These are phyloP conservation scores for Meganola albula DNA, from an alignment of 2,888 invertebrate genomes.

Conservation along the genomic window DNA sequence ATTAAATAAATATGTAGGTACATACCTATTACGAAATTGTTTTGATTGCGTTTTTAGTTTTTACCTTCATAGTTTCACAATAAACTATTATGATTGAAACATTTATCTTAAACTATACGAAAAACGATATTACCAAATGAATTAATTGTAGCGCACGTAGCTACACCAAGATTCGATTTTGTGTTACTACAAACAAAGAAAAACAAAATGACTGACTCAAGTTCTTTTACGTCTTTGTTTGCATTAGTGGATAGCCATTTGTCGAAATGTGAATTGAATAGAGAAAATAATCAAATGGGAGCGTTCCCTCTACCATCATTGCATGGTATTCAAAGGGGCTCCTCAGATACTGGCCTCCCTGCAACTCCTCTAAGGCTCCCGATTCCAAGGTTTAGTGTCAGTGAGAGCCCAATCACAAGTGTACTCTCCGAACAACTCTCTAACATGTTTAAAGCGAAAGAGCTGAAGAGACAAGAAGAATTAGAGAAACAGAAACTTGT, in stretches of 20 bases:
- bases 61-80: too few relatives aligned
- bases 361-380: slow-evolving; percentile 40
- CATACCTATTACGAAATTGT: too few relatives aligned
- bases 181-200: slow-evolving; percentile 12
- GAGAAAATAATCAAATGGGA: slow-evolving; percentile 19
- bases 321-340: slow-evolving; percentile 15
- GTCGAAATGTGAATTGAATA: slow-evolving; percentile 48
- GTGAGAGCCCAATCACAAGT: slow-evolving; percentile 24
- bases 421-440: slow-evolving; percentile 40
- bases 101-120: too few relatives aligned
- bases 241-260: slow-evolving; percentile 60
- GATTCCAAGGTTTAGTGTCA: slow-evolving; percentile 39
- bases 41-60: too few relatives aligned
- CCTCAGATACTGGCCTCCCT: slow-evolving; percentile 39
- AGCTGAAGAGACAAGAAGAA: slow-evolving; percentile 42
- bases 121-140: too few relatives aligned
- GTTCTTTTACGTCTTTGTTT: slow-evolving; percentile 54
- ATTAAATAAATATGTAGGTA: too few relatives aligned
- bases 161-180: too few relatives aligned
- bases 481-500: slow-evolving; percentile 38
- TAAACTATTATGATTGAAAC: too few relatives aligned
- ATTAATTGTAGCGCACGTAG: too few relatives aligned
- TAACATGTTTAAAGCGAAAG: slow-evolving; percentile 62
- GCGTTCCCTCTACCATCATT: slow-evolving; percentile 22
- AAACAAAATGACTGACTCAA: slow-evolving; percentile 49